These are phyloP conservation scores for Gymnoscopelus microlampas DNA, from an alignment of 2,797 vertebrate species.

Conservation along the genomic window DNA sequence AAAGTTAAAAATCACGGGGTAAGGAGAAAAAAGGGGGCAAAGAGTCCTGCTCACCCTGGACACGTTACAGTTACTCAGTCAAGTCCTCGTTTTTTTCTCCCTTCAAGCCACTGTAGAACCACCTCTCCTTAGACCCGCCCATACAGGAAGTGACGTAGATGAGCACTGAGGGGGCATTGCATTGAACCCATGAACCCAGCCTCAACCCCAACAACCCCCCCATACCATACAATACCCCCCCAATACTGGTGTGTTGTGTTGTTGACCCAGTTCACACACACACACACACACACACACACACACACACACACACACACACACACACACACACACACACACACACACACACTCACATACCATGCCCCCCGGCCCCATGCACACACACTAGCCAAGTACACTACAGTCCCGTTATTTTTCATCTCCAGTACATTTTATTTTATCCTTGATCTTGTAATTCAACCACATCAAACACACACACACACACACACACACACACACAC, in stretches of 20 bases:
- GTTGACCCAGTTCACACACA: not conserved
- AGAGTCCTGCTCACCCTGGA: slow-evolving; percentile 22
- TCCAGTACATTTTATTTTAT: too few species aligned
- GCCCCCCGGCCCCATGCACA: too few species aligned
- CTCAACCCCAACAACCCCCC: slow-evolving; percentile 18
- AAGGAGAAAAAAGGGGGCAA: not conserved
- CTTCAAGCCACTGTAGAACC: slow-evolving; percentile 28
- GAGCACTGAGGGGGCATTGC: slow-evolving; percentile 1
- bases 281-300: slow-evolving; percentile 3
- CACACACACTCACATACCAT: not conserved
- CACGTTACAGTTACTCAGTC: slow-evolving; percentile 26
- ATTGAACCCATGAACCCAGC: slow-evolving; percentile 51
- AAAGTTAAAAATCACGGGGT: not conserved
- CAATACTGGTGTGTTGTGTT: too few species aligned
- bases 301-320: not conserved
- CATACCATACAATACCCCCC: too few species aligned
- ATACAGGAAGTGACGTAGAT: slow-evolving; percentile 43
- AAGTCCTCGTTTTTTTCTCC: slow-evolving; percentile 2
- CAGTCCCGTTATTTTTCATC: too few species aligned
- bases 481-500: too few species aligned
- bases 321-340: not conserved
- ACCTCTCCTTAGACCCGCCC: slow-evolving; percentile 59
- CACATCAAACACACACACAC: too few species aligned
- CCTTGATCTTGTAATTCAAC: too few species aligned
- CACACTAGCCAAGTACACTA: not conserved